Conservation (phyloP, 2,888 invertebrate species). For the Lycophotia porphyrea region DNA sequence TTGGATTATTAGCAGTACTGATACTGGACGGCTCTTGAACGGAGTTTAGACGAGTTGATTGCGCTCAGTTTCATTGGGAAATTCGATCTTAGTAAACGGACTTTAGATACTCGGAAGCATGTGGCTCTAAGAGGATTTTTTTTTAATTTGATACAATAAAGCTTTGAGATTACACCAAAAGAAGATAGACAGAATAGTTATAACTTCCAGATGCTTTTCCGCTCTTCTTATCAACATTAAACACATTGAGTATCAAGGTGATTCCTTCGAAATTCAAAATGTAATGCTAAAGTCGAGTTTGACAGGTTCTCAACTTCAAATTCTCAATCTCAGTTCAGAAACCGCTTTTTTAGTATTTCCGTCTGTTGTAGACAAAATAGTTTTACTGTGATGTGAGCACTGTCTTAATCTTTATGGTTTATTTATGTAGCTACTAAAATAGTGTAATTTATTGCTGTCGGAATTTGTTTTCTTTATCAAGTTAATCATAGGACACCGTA, state of each 20-base stretch:
- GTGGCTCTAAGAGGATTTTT: not conserved
- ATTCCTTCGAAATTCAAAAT: not conserved
- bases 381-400: not conserved
- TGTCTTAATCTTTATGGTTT: conserved; percentile 6
- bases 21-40: not conserved
- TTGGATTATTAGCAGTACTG: not conserved
- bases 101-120: not conserved
- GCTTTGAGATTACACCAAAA: no score
- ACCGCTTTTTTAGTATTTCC: not conserved
- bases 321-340: not conserved
- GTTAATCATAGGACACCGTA: not conserved
- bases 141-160: no score
- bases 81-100: not conserved
- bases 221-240: no score
- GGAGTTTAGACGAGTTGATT: not conserved
- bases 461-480: conserved; percentile 20
- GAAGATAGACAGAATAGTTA: no score
- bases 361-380: not conserved
- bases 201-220: no score
- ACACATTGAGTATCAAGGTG: no score
- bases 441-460: not conserved
- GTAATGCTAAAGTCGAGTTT: not conserved
- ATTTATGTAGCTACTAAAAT: conserved; percentile 5
- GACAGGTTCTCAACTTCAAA: not conserved
- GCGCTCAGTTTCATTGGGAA: not conserved